A percentile compares a stretch with the other conserved stretches of the same genome.
These are phyloP conservation scores for Drepana falcataria DNA, from an alignment of 2,888 invertebrate genomes.

Conservation along the genomic window DNA sequence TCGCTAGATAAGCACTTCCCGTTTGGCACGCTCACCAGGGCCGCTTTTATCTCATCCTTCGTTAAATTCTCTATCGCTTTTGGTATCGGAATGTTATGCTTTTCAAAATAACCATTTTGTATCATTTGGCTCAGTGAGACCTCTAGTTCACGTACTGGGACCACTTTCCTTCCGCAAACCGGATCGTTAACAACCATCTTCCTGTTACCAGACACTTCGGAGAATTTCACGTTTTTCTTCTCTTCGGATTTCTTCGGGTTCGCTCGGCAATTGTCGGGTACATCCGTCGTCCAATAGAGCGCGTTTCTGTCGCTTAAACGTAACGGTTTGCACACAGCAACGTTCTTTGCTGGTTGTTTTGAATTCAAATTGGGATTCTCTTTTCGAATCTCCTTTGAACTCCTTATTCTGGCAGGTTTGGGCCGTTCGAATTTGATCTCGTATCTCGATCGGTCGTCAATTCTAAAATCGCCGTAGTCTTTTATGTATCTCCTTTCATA, in stretches of 20 bases:
- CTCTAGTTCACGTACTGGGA: slow-evolving; percentile 69
- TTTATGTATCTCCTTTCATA: slow-evolving; percentile 60
- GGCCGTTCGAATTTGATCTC: background rate
- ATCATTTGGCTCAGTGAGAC: slow-evolving; percentile 74
- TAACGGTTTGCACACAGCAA: slow-evolving; percentile 67
- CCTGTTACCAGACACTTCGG: slow-evolving; percentile 68
- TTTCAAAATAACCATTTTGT: slow-evolving; percentile 72
- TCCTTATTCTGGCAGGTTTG: slow-evolving; percentile 15
- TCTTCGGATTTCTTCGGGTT: slow-evolving; percentile 56
- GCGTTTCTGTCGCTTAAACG: slow-evolving; percentile 59
- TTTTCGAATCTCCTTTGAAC: slow-evolving; percentile 13
- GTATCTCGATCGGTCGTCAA: slow-evolving; percentile 34
- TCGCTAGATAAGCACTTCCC: slow-evolving; percentile 59
- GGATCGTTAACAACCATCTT: slow-evolving; percentile 72
- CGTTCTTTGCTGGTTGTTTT: slow-evolving; percentile 43
- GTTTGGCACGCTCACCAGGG: slow-evolving; percentile 41
- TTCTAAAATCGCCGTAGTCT: slow-evolving; percentile 70
- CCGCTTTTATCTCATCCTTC: slow-evolving; percentile 41
- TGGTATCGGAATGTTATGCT: slow-evolving; percentile 66
- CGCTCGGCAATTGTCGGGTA: slow-evolving; percentile 39
- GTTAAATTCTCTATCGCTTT: slow-evolving; percentile 37
- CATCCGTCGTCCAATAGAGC: slow-evolving; percentile 66
- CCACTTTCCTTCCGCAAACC: slow-evolving; percentile 60
- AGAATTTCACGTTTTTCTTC: slow-evolving; percentile 74
- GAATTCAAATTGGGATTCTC: slow-evolving; percentile 26